Base-by-base conservation (phyloP, 2,113 vertebrate genomes). In the Garra rufa region DNA sequence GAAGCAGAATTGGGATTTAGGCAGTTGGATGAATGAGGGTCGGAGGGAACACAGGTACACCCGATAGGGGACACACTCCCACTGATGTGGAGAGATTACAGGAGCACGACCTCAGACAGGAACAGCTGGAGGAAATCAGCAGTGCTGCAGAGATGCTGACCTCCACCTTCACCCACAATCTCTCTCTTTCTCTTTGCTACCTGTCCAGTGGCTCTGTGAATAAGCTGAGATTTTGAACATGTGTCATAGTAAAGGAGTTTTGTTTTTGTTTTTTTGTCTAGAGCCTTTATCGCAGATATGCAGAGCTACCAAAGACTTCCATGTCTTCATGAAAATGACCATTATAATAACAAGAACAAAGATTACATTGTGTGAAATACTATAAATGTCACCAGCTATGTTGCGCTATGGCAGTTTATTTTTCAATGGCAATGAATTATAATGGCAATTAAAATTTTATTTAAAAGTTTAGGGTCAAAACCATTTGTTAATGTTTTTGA, bases 61-160 rank as follows among this genome's bases (percentile, higher is more conserved):
- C 8, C 14, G n/a, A 65, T 48, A 76, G 50, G 63, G 79, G n/a
- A 52, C 14, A 50, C 26, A 34, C 61, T 48, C 43, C 28, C 61
- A 28, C 55, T 46, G 44, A 61, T 65, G 41, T 76, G 46, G 52
- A 65, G 77, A 65, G 57, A 80, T 80, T 80, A 80, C 24, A 48
- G 77, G 9, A 65, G 77, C 43, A 21, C 6, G 6, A 48, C 61
- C 59, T 63, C 43, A 80, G 41, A 80, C 77, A 48, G 24, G n/a
- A 63, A 80, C 59, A 65, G 59, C 77, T 65, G 59, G 77, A 65
- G 24, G 26, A 83, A 44, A 70, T 78, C 61, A 84, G 82, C 59
- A 76, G 74, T 38, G 28, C 28, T 55, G 46, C 19, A 26, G 83
- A 67, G 63, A 43, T 44, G 30, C 75, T 84, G 67, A 78, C 61